Evolutionary conservation across 2,888 invertebrate genomes (phyloP).

Genomic region (Lamellibrachia satsuma): DNA sequence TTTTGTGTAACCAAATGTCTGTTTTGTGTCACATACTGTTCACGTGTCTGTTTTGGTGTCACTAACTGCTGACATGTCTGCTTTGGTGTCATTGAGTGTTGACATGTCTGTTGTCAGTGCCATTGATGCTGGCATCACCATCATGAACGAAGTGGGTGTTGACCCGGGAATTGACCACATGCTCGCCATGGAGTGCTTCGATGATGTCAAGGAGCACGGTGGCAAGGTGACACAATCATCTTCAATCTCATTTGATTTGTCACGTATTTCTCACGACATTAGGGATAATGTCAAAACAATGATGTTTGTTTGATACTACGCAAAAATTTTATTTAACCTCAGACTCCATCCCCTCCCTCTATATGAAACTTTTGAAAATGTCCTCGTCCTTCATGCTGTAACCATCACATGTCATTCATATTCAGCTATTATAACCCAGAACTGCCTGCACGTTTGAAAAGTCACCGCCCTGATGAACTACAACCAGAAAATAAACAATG

Average conservation of each 20-base stretch:
- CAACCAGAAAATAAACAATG: too few species aligned
- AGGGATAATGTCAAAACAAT: neutral
- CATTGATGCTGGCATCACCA: conserved; percentile 85
- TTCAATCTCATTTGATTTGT: neutral
- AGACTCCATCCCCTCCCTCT: too few species aligned
- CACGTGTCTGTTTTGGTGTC: neutral
- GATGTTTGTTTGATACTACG: neutral
- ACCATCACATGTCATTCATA: too few species aligned
- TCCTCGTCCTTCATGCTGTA: too few species aligned
- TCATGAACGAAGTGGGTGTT: conserved; percentile 95
- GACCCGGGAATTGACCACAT: conserved; percentile 99
- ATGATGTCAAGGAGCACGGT: conserved; percentile 83
- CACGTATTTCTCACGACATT: neutral
- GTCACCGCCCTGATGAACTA: too few species aligned
- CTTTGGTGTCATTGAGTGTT: neutral
- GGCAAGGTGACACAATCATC: conserved; percentile 72
- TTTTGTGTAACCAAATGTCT: neutral
- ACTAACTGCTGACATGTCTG: neutral
- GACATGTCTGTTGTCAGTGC: conserved; percentile 72
- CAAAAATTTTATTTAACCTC: too few species aligned
- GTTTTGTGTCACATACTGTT: neutral
- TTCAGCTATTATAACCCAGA: too few species aligned
- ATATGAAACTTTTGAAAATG: too few species aligned
- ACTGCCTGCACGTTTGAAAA: too few species aligned
- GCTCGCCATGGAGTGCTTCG: conserved; percentile 94